Percentiles rank a stretch among this genome's conserved stretches.
phyloP scores from a whole-genome alignment of 2,797 vertebrate species.

The Smutsia gigantea region DNA sequence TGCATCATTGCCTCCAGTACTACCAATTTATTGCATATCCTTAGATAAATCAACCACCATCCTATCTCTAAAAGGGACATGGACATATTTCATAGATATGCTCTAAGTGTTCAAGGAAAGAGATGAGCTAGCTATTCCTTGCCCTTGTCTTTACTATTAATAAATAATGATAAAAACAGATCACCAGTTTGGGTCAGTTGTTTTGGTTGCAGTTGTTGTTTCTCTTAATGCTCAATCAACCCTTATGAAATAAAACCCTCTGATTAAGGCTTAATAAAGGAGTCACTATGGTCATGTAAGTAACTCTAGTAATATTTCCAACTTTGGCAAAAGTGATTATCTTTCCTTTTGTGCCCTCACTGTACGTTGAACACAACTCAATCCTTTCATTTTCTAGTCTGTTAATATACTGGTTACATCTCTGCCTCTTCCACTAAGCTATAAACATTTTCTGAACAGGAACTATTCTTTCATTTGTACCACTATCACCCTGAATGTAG shows the following conservation, averaged over 20 bases:
- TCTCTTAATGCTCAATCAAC: not conserved
- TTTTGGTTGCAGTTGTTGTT: not conserved
- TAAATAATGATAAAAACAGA: conserved; percentile 28
- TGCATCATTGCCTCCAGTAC: not conserved
- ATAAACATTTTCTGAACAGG: not conserved
- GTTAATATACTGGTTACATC: not conserved
- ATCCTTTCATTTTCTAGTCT: not conserved
- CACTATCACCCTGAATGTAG: not conserved
- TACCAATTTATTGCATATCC: not conserved
- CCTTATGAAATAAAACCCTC: conserved; percentile 20
- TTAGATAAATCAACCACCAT: conserved; percentile 44
- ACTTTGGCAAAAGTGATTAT: not conserved
- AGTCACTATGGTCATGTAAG: not conserved
- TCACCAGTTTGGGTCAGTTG: not conserved
- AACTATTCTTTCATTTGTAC: not conserved
- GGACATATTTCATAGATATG: not conserved
- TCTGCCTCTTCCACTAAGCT: not conserved
- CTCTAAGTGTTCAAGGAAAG: conserved; percentile 28
- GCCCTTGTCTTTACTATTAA: conserved; percentile 26
- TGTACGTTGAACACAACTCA: not conserved
- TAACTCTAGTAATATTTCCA: conserved; percentile 5
- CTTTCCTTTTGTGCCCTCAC: not conserved
- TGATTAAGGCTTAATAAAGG: not conserved
- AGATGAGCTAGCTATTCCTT: not conserved
- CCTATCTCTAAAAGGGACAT: conserved; percentile 12